Percentiles rank a stretch among this genome's conserved stretches.
Evolutionary conservation across 2,113 vertebrate species (phyloP).

Genomic region (Sylvilagus bachmani): DNA sequence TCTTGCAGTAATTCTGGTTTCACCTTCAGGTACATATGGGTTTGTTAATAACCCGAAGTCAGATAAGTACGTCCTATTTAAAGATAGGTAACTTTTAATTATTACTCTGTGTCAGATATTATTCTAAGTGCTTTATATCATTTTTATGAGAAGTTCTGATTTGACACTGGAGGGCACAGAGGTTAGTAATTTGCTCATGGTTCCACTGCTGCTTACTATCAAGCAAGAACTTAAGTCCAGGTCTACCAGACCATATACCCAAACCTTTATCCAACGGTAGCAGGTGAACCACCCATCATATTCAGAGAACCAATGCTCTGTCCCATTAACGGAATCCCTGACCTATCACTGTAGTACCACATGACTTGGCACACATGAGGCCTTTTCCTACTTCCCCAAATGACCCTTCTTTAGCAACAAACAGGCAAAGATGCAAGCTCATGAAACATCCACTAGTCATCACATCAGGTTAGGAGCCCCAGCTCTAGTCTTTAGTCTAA

Average conservation of each 20-base stretch:
- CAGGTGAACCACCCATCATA: background rate
- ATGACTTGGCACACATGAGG: background rate
- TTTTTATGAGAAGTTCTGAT: background rate
- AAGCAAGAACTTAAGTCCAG: background rate
- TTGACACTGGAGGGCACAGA: background rate
- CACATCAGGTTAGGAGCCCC: background rate
- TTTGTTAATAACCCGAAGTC: background rate
- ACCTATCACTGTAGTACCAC: background rate
- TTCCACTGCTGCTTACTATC: background rate
- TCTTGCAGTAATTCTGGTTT: background rate
- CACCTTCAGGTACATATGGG: background rate
- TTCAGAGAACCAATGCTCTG: background rate
- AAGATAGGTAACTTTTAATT: background rate
- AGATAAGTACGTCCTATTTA: background rate
- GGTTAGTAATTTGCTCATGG: background rate
- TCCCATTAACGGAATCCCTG: background rate
- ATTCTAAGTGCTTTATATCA: background rate
- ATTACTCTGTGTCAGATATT: background rate
- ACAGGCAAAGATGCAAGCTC: background rate
- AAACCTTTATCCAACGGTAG: background rate
- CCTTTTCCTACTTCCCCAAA: background rate
- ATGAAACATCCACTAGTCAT: background rate
- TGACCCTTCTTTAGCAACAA: background rate
- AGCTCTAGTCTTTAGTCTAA: background rate
- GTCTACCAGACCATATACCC: background rate